Evolutionary conservation across 2,797 vertebrate genomes (phyloP).

Genomic region (Dipus sagitta): DNA sequence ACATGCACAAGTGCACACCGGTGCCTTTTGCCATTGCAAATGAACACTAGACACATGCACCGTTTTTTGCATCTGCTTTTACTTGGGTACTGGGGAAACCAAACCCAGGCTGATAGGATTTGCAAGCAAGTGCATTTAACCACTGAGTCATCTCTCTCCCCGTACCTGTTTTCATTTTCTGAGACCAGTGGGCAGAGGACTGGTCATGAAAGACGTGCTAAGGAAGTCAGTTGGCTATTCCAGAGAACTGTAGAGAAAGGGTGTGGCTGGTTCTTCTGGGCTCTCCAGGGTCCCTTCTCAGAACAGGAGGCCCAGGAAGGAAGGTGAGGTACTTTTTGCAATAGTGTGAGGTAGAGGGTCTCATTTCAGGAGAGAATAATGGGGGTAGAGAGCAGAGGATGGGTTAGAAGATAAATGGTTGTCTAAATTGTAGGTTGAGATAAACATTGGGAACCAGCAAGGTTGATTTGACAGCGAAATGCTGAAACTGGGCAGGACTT

Average conservation of each 20-base stretch:
- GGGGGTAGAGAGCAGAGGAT: neutral
- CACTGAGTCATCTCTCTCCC: too few species aligned
- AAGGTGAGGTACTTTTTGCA: neutral
- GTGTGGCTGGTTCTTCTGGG: neutral
- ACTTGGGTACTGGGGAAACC: too few species aligned
- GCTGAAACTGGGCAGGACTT: conserved; percentile 3
- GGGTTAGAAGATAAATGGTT: neutral
- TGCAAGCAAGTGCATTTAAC: too few species aligned
- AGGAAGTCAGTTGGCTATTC: neutral
- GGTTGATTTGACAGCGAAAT: neutral
- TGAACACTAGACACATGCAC: too few species aligned
- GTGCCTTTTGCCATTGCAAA: too few species aligned
- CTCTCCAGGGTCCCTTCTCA: neutral
- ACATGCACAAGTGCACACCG: too few species aligned
- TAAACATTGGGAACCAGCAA: neutral
- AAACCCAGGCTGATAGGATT: too few species aligned
- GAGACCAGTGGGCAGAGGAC: neutral
- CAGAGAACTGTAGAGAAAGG: neutral
- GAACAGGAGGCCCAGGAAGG: neutral
- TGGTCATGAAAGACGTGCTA: neutral
- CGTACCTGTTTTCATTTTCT: neutral
- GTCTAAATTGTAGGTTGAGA: neutral
- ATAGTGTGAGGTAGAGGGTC: neutral
- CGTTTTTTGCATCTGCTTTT: too few species aligned
- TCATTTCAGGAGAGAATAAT: neutral